These are phyloP conservation scores for Tolypeutes matacus DNA, from an alignment of 2,797 vertebrate species.

Conservation along the genomic window DNA sequence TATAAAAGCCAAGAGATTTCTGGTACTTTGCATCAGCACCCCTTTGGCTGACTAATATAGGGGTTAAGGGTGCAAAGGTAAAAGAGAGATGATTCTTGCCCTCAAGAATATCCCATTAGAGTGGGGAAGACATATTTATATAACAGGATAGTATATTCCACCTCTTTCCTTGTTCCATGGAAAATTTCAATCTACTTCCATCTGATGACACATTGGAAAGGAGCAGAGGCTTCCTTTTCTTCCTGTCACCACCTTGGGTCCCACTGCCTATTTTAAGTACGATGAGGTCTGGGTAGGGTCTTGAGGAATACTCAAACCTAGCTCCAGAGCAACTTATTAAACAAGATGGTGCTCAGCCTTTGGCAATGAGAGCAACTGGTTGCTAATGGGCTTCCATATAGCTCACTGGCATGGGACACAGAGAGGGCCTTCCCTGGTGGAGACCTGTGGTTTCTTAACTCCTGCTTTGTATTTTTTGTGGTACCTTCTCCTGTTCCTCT, in stretches of 20 bases:
- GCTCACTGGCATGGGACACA: neutral
- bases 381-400: neutral
- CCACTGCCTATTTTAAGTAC: neutral
- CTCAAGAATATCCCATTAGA: neutral
- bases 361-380: neutral
- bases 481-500: neutral
- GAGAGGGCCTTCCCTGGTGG: neutral
- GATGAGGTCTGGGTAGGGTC: neutral
- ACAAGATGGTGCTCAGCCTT: neutral
- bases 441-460: neutral
- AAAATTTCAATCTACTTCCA: neutral
- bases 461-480: neutral
- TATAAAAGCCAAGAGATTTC: too few species aligned
- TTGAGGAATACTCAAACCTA: neutral
- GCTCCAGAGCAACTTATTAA: neutral
- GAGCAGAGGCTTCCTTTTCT: neutral
- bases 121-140: neutral
- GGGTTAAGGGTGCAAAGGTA: neutral
- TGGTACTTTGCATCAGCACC: too few species aligned
- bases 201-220: neutral
- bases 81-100: neutral
- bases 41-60: too few species aligned
- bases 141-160: accelerated
- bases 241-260: neutral
- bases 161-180: accelerated